Evolutionary conservation across 2,797 vertebrate genomes (phyloP).

Genomic region (Bryconaethiops microstoma): DNA sequence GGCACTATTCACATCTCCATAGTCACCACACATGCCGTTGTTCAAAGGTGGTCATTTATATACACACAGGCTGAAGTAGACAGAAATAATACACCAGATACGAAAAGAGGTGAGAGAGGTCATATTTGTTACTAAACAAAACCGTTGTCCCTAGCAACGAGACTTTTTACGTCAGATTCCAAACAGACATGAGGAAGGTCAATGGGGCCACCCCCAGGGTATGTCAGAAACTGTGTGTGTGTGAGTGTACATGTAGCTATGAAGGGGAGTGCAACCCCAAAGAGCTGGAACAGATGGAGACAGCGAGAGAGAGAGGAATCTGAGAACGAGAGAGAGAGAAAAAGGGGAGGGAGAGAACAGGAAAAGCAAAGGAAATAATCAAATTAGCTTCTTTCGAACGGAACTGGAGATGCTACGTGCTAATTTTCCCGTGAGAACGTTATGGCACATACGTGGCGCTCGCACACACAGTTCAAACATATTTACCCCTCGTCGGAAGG

Average conservation of each 20-base stretch:
- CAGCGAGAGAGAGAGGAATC: conserved; percentile 45
- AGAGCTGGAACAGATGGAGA: conserved; percentile 59
- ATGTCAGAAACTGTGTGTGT: conserved; percentile 68
- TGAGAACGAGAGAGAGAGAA: conserved; percentile 47
- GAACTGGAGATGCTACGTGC: conserved; percentile 82
- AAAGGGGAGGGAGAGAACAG: conserved; percentile 73
- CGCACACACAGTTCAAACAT: conserved; percentile 94
- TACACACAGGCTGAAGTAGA: conserved; percentile 48
- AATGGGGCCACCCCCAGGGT: conserved; percentile 84
- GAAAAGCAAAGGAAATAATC: conserved; percentile 86
- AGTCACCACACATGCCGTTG: conserved; percentile 43
- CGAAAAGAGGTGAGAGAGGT: conserved; percentile 69
- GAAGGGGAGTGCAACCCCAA: conserved; percentile 66
- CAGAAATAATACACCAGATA: conserved; percentile 79
- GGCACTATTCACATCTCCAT: conserved; percentile 21
- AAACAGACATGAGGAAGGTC: conserved; percentile 91
- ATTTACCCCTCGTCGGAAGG: conserved; percentile 98
- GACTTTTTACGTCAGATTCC: conserved; percentile 91
- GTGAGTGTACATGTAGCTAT: conserved; percentile 50
- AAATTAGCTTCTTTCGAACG: conserved; percentile 90
- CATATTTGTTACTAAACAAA: conserved; percentile 87
- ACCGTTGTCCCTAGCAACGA: conserved; percentile 87
- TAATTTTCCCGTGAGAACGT: conserved; percentile 98
- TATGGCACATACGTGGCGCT: conserved; percentile 80
- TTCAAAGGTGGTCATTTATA: conserved; percentile 28